Conservation (phyloP, 2,797 vertebrate genomes). For the Tinamus major region DNA sequence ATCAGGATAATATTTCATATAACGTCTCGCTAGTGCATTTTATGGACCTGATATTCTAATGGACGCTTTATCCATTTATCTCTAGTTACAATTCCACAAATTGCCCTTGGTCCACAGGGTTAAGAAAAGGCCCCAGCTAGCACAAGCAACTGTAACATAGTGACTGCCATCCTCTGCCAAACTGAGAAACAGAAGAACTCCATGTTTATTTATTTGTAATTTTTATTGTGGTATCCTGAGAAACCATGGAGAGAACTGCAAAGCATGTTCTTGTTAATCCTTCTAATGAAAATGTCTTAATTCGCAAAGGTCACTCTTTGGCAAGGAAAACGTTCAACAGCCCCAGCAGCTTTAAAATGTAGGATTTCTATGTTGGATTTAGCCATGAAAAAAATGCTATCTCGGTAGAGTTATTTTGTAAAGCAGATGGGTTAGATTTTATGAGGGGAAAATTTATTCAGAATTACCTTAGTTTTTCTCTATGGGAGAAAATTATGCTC, state of each 20-base stretch:
- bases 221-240: not conserved
- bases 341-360: not conserved
- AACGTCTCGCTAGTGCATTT: not conserved
- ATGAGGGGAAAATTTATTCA: not conserved
- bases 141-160: not conserved
- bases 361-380: not conserved
- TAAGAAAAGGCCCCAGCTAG: not conserved
- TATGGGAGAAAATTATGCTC: not conserved
- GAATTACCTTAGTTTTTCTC: not conserved
- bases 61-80: not conserved
- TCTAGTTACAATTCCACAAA: not conserved
- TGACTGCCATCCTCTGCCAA: not conserved
- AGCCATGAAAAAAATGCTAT: not conserved
- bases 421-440: not conserved
- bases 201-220: not conserved
- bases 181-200: not conserved
- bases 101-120: not conserved
- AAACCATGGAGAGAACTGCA: not conserved
- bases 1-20: not conserved
- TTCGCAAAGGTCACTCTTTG: not conserved
- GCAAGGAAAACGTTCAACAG: not conserved
- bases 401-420: not conserved
- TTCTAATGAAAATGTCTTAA: slow-evolving; percentile 30
- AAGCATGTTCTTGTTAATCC: not conserved
- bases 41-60: not conserved